Conservation (phyloP, 35 echinoderm and acorn worm genomes). For the Ophiothrix spiculata region DNA sequence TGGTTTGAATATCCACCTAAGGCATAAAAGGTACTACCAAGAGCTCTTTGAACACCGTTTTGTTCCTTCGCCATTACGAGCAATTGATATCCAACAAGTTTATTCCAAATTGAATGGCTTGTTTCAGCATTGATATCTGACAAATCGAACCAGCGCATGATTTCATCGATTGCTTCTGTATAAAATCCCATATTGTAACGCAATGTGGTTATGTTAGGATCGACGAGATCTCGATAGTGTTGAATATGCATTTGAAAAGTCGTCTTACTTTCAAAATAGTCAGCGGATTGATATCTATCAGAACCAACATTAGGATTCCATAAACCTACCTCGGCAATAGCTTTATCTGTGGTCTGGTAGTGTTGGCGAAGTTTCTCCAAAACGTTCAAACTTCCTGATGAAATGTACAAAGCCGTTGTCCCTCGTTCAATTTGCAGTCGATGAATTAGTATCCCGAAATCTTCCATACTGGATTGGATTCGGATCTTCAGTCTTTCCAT, state of each 20-base stretch:
- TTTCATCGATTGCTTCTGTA: conserved; percentile 12
- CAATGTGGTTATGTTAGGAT: not conserved
- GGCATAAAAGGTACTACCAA: conserved; percentile 53
- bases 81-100: conserved; percentile 50
- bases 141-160: conserved; percentile 16
- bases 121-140: not conserved
- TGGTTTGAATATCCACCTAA: conserved; percentile 33
- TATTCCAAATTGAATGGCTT: conserved; percentile 18
- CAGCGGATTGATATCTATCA: not conserved
- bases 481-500: not conserved
- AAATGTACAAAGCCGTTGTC: conserved; percentile 13
- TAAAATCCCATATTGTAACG: conserved; percentile 27
- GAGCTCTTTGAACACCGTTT: conserved; percentile 45
- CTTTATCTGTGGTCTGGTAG: not conserved
- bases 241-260: conserved; percentile 2
- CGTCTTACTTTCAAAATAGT: not conserved
- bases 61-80: conserved; percentile 68
- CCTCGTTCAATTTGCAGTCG: conserved; percentile 29
- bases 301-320: not conserved
- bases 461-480: not conserved
- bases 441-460: conserved; percentile 19
- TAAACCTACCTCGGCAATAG: not conserved
- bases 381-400: not conserved
- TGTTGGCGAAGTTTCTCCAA: not conserved
- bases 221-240: not conserved